Percentiles rank a stretch among this genome's conserved stretches.
Conservation (phyloP, 2,888 invertebrate genomes). For the Meteorus colon region DNA sequence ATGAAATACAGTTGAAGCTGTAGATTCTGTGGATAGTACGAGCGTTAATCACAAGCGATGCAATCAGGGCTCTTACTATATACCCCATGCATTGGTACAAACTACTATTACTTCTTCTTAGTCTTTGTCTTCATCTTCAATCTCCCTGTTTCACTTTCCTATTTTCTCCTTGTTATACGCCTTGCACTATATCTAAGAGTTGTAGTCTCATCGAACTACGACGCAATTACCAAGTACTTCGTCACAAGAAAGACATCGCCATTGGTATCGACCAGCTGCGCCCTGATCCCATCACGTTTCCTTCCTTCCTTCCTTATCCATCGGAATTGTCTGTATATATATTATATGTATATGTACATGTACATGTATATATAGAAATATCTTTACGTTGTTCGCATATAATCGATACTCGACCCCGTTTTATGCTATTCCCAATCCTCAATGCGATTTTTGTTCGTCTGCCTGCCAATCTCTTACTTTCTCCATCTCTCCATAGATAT, state of each 20-base stretch:
- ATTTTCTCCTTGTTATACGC: background rate
- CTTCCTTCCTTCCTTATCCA: constrained; percentile 40
- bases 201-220: constrained; percentile 35
- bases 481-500: constrained; percentile 17
- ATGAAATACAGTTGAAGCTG: background rate
- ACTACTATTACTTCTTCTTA: constrained; percentile 2
- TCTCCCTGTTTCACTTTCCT: background rate
- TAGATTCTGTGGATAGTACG: constrained; percentile 1
- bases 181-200: background rate
- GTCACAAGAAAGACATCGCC: constrained; percentile 41
- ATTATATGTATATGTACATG: background rate
- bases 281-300: constrained; percentile 38
- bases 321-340: background rate
- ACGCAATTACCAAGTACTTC: constrained; percentile 43
- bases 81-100: background rate
- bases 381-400: constrained; percentile 28
- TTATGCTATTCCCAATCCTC: constrained; percentile 33
- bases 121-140: constrained; percentile 5
- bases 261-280: constrained; percentile 45
- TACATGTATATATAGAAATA: constrained; percentile 24
- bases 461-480: constrained; percentile 26
- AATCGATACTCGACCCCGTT: constrained; percentile 43
- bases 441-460: constrained; percentile 9
- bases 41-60: constrained; percentile 35
- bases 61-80: constrained; percentile 23